Conservation (phyloP, 2,888 invertebrate species). For the Salpingus planirostris region DNA sequence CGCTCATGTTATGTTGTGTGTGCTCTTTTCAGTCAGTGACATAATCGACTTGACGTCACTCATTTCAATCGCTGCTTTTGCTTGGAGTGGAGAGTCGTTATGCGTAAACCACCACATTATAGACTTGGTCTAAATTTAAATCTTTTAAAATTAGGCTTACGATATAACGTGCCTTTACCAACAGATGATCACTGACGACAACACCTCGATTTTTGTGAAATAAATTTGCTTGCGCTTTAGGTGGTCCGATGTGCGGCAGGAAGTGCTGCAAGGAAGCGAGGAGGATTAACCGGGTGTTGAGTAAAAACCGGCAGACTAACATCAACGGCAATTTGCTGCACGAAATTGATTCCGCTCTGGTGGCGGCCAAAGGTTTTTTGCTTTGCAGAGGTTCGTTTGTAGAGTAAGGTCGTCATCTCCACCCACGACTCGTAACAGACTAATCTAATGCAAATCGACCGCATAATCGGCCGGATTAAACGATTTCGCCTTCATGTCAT, state of each 20-base stretch:
- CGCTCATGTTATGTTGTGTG: too few species aligned
- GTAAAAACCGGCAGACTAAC: slow-evolving; percentile 31
- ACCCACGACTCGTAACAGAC: too few species aligned
- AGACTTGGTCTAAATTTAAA: slow-evolving; percentile 11
- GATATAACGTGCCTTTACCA: too few species aligned
- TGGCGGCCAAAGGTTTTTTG: slow-evolving; percentile 54
- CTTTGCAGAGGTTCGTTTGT: slow-evolving; percentile 42
- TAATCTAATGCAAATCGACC: too few species aligned
- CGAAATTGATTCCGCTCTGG: slow-evolving; percentile 55
- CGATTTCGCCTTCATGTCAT: too few species aligned
- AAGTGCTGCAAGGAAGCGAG: slow-evolving; percentile 33
- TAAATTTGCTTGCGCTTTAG: slow-evolving; percentile 4
- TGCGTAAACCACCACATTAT: too few species aligned
- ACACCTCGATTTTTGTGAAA: too few species aligned
- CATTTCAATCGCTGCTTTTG: too few species aligned
- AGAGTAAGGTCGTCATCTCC: too few species aligned
- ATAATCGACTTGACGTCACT: slow-evolving; percentile 3
- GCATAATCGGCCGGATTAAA: too few species aligned
- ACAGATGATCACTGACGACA: too few species aligned
- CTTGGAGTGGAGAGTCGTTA: too few species aligned
- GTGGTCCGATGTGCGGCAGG: slow-evolving; percentile 13
- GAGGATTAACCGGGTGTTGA: slow-evolving; percentile 34
- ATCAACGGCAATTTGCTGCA: slow-evolving; percentile 43
- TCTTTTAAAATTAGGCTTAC: slow-evolving; percentile 24
- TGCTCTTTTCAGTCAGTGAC: slow-evolving; percentile 6